These are phyloP conservation scores for Siderastrea siderea DNA, from an alignment of 92 coral and sea anemone species.

Conservation along the genomic window DNA sequence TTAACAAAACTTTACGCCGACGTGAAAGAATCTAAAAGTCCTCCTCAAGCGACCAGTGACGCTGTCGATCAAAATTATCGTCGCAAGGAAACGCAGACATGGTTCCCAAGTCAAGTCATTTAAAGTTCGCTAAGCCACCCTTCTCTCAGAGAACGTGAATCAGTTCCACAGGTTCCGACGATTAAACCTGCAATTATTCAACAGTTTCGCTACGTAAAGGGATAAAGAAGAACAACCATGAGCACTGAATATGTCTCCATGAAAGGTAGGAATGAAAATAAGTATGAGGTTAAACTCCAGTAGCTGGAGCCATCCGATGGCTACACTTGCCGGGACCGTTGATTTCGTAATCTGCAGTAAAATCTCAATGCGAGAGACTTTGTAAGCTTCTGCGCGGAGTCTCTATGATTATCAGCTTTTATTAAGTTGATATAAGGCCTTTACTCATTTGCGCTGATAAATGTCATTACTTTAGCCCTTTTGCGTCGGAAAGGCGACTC, in stretches of 20 bases:
- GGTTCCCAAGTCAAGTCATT: neutral
- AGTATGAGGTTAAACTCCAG: neutral
- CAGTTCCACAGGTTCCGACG: neutral
- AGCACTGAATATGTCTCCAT: slow-evolving; percentile 20
- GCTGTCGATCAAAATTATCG: neutral
- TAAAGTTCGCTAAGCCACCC: neutral
- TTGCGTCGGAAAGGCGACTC: no score
- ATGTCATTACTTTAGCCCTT: no score
- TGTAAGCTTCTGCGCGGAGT: neutral
- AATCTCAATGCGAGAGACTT: neutral
- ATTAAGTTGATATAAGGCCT: no score
- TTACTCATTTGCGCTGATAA: no score
- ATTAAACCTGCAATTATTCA: neutral
- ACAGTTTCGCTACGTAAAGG: no score
- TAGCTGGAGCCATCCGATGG: neutral
- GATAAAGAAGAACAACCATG: neutral
- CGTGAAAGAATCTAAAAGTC: neutral
- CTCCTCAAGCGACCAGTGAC: neutral
- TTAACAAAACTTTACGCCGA: neutral
- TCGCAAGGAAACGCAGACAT: slow-evolving; percentile 6
- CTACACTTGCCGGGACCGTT: neutral
- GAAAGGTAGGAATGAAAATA: slow-evolving; percentile 5
- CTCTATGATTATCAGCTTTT: no score
- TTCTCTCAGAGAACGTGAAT: neutral
- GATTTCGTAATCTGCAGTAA: neutral